These are phyloP conservation scores for Lates calcarifer DNA, from an alignment of 2,113 vertebrate genomes.

Conservation along the genomic window DNA sequence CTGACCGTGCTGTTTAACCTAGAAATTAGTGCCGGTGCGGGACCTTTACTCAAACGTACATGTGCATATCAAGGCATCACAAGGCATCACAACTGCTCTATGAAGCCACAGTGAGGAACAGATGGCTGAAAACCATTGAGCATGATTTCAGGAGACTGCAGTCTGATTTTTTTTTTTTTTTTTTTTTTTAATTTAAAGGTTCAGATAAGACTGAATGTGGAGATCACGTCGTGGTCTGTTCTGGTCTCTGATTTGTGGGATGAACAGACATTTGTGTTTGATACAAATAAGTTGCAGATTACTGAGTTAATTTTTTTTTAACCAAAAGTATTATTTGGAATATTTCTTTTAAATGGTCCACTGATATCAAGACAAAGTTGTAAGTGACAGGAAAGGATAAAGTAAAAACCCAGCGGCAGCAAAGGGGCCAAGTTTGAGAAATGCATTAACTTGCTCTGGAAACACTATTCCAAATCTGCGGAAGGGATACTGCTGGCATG, in stretches of 20 bases:
- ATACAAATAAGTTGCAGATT: constrained; percentile 6
- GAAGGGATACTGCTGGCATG: constrained; percentile 59
- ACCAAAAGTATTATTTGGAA: constrained; percentile 32
- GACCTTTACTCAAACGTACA: background rate
- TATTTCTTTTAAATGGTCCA: constrained; percentile 23
- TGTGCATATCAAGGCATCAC: constrained; percentile 19
- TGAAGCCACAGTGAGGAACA: background rate
- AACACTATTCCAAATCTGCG: constrained; percentile 59
- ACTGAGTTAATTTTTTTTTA: constrained; percentile 22
- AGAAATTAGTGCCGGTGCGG: constrained; percentile 7
- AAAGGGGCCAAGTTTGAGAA: constrained; percentile 69
- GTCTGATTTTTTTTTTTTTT: background rate
- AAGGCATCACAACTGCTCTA: background rate
- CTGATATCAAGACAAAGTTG: constrained; percentile 29
- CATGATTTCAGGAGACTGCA: background rate
- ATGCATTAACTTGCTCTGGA: constrained; percentile 47
- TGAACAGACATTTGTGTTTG: constrained; percentile 26
- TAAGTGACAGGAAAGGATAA: background rate
- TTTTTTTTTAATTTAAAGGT: background rate
- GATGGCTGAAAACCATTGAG: background rate
- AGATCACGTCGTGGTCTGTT: constrained; percentile 7
- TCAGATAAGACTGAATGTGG: constrained; percentile 20
- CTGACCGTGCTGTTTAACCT: background rate
- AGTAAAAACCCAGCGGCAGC: constrained; percentile 10
- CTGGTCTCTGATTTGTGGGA: constrained; percentile 13